phyloP scores from a whole-genome alignment of 2,888 invertebrate genomes.

The Lomographa bimaculata region DNA sequence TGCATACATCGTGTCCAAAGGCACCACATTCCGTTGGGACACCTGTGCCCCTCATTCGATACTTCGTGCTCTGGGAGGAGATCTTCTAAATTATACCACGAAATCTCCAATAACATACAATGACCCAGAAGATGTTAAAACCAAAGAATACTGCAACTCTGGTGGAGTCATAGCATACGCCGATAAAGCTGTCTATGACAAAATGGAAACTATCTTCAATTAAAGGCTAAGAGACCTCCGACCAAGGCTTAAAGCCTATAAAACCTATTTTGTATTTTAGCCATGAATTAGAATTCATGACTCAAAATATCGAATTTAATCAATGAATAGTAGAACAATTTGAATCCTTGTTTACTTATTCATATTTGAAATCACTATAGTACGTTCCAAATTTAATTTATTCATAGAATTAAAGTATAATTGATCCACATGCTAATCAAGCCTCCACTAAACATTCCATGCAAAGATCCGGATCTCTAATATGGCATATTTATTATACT shows the following conservation, averaged over 20 bases:
- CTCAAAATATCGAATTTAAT: slow-evolving; percentile 17
- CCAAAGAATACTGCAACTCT: slow-evolving; percentile 62
- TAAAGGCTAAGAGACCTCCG: slow-evolving; percentile 4
- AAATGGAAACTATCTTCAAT: slow-evolving; percentile 43
- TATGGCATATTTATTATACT: too few species aligned
- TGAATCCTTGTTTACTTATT: slow-evolving; percentile 33
- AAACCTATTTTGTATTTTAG: slow-evolving; percentile 1
- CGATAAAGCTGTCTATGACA: slow-evolving; percentile 43
- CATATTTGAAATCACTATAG: too few species aligned
- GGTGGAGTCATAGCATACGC: slow-evolving; percentile 67
- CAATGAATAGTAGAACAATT: slow-evolving; percentile 18
- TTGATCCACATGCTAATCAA: too few species aligned
- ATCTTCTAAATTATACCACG: slow-evolving; percentile 68
- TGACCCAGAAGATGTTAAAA: slow-evolving; percentile 47
- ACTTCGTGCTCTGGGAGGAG: slow-evolving; percentile 90
- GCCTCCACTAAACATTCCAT: too few species aligned
- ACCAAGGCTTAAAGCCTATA: background rate
- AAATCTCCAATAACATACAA: slow-evolving; percentile 60
- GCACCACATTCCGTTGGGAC: slow-evolving; percentile 95
- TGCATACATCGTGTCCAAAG: slow-evolving; percentile 90
- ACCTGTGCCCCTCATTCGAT: slow-evolving; percentile 96
- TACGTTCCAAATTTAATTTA: too few species aligned
- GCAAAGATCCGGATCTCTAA: too few species aligned
- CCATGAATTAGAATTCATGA: slow-evolving; percentile 1
- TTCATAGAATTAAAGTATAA: too few species aligned